Evolutionary conservation across 2,797 vertebrate genomes (phyloP), one percentile per base, ranked within the genome.

Genomic region (Microctenopoma steveboyesi): DNA sequence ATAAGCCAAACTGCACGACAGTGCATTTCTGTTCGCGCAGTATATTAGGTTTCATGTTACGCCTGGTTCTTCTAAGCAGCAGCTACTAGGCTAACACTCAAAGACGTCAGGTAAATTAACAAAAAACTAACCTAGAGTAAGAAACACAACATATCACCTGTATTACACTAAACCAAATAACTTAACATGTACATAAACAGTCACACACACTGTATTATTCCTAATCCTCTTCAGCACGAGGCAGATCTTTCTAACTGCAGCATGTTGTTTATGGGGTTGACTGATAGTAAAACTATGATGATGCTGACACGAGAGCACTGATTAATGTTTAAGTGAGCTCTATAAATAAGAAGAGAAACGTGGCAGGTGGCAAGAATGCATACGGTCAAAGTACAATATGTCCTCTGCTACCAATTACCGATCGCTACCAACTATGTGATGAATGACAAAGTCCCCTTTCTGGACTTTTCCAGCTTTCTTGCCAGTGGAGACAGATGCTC

Each of bases 381-480:
- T 39, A 58, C 25, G 45, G 33, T 66, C 53, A 35, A 74, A 65
- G 14, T 18, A 46, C 45, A 18, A 6, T 8, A 49, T 18, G 50
- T 40, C 40, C 49, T 69, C 51, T 40, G 15, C n/a, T 39, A 28
- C 64, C 7, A 13, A 6, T 46, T 12, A 37, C 37, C 39, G 35
- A 42, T 25, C 69, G 25, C n/a, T 11, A 25, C 16, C 45, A 46
- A 25, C 37, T 27, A 10, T 46, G 42, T 48, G 51, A 74, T 50
- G 52, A 81, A 61, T 47, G 55, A 72, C 35, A 3, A 30, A 35
- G 63, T 64, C 0, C 12, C 14, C 6, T 45, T 33, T 62, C 48
- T 12, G 55, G 60, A 65, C 50, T 66, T 72, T 58, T 12, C 22
- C 18, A 2, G 27, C 1, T 52, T 78, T 75, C 72, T 88, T 85